These are phyloP conservation scores for Leptopilina boulardi DNA, from an alignment of 1,140 invertebrate genomes.

Conservation along the genomic window DNA sequence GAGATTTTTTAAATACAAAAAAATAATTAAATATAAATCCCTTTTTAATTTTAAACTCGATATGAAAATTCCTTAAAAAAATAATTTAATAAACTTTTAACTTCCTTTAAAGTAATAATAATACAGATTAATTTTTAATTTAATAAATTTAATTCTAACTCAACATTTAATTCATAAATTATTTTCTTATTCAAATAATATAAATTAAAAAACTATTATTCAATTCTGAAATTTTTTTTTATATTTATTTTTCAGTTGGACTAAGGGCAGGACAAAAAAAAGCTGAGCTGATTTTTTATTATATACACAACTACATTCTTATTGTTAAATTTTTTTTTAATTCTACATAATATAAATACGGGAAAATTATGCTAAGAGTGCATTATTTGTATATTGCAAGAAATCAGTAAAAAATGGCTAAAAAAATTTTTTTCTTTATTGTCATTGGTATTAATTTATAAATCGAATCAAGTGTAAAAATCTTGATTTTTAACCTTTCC, in stretches of 20 bases:
- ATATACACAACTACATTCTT: slow-evolving; percentile 52
- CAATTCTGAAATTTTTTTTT: slow-evolving; percentile 35
- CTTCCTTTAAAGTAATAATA: no score
- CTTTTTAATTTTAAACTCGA: no score
- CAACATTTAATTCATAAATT: no score
- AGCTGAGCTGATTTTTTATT: slow-evolving; percentile 50
- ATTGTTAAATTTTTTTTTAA: slow-evolving; percentile 33
- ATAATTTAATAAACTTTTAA: no score
- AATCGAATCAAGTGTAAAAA: background rate
- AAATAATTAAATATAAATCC: background rate
- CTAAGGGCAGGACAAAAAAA: slow-evolving; percentile 43
- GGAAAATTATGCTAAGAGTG: slow-evolving; percentile 40
- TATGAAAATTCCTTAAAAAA: no score
- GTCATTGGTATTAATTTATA: background rate
- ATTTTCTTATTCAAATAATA: no score
- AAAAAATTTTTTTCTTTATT: slow-evolving; percentile 44
- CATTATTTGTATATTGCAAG: slow-evolving; percentile 56
- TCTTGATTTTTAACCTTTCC: background rate
- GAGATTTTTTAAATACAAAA: slow-evolving; percentile 34
- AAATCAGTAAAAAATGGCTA: slow-evolving; percentile 59
- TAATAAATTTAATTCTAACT: no score
- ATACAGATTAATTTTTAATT: no score
- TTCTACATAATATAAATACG: slow-evolving; percentile 16
- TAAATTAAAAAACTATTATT: no score
- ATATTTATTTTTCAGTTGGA: slow-evolving; percentile 56